Conservation (phyloP, 2,888 invertebrate genomes). For the Torymus tubicola region DNA sequence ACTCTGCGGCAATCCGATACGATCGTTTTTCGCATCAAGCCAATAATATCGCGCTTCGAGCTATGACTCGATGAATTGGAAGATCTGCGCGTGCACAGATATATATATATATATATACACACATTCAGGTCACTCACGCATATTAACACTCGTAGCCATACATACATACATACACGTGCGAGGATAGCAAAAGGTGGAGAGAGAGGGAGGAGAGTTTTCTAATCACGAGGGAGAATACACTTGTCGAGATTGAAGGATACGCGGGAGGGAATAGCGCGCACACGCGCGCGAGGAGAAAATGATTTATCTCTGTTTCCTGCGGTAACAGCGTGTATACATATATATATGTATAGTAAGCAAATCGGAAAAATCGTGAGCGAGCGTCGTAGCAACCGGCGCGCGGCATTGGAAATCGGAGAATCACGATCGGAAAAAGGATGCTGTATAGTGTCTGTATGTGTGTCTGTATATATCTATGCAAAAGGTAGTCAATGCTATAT, state of each 20-base stretch:
- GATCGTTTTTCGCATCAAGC: slow-evolving; percentile 28
- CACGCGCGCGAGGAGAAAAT: slow-evolving; percentile 20
- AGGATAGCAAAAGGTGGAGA: neutral
- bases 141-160: too few relatives aligned
- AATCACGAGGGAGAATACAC: neutral
- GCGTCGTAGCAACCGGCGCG: neutral
- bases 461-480: too few relatives aligned
- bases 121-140: too few relatives aligned
- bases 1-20: neutral
- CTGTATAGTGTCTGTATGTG: neutral
- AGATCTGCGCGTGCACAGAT: slow-evolving; percentile 13
- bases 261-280: neutral
- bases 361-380: slow-evolving; percentile 27
- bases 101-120: neutral
- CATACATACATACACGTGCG: too few relatives aligned
- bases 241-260: neutral
- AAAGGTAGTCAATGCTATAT: too few relatives aligned
- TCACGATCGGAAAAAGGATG: slow-evolving; percentile 35
- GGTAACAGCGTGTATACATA: too few relatives aligned
- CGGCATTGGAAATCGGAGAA: slow-evolving; percentile 42
- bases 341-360: too few relatives aligned
- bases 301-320: slow-evolving; percentile 38
- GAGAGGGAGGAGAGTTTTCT: neutral
- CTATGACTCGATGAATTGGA: slow-evolving; percentile 35
- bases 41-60: slow-evolving; percentile 24